Evolutionary conservation across 2,888 invertebrate species (phyloP), one percentile per base, ranked within the genome.

Genomic region (Lasioglossum calceatum): DNA sequence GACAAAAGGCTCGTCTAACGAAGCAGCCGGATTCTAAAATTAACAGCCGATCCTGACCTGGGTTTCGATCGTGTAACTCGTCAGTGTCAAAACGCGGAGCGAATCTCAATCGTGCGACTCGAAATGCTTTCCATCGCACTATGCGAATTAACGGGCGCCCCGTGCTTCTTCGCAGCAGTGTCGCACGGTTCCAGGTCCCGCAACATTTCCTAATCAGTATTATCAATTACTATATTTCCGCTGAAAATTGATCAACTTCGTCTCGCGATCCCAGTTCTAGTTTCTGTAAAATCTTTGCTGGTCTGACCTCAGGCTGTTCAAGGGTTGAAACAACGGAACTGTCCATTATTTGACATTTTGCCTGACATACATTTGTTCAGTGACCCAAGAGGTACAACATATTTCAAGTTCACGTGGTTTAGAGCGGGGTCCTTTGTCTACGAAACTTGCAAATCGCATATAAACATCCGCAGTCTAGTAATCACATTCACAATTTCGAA

Each of bases 11-110:
- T 87, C 79, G 85, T 82, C 81, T 84, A 87, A 90, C 84, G 74
- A 79, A 77, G 39, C 79, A 61, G 32, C 16, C 72, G 47, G 39
- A 58, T 54, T 86, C 86, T 89, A 90, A 90, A 87, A 90, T 90
- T 90, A 90, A 77, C 77, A 50, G 19, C 76, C 83, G 81, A 77
- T 87, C 81, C 87, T 90, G 89, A 90, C 90, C 86, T 86, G 86
- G 87, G 90, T 84, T 80, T 71, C 77, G 78, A 87, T 88, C 77
- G 72, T 81, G 79, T 80, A 81, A 74, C 27, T 71, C 77, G 67
- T n/a, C 79, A 47, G 73, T 79, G 73, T 77, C 85, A 77, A 83
- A 85, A 81, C 72, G 80, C 81, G 76, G 44, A 73, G 78, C 77
- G 83, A 85, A 85, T 87, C 72, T 83, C 54, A 77, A 89, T 82